phyloP scores from a whole-genome alignment of 2,797 vertebrate genomes.

The Sparus aurata region DNA sequence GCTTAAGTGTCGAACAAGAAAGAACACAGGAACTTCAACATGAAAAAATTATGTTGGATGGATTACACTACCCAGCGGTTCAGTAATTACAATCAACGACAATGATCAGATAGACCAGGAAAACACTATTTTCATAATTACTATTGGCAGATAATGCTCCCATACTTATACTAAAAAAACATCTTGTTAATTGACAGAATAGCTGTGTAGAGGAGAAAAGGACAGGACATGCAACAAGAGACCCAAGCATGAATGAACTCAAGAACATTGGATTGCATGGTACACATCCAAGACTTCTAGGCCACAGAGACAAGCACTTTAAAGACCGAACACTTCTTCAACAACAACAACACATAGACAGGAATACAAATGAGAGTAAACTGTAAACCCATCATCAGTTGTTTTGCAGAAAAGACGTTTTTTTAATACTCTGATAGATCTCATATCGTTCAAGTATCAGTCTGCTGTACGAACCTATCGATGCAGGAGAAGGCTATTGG shows the following conservation, averaged over 20 bases:
- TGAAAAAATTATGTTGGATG: not conserved
- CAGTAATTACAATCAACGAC: not conserved
- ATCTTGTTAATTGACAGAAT: not conserved
- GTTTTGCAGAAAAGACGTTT: not conserved
- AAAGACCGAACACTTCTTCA: not conserved
- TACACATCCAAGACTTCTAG: too few relatives aligned
- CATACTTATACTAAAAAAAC: too few relatives aligned
- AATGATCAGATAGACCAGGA: not conserved
- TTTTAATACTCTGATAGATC: not conserved
- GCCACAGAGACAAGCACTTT: not conserved
- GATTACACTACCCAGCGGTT: not conserved
- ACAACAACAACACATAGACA: not conserved
- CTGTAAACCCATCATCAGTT: not conserved
- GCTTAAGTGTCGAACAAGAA: not conserved
- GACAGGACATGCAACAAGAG: not conserved
- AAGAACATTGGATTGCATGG: not conserved
- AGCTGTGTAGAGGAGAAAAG: not conserved
- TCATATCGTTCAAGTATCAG: not conserved
- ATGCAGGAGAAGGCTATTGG: not conserved
- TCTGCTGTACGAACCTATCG: not conserved
- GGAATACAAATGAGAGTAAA: not conserved
- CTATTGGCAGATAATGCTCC: not conserved
- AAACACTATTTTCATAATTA: not conserved
- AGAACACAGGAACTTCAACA: not conserved
- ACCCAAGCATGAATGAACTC: not conserved